phyloP scores from a whole-genome alignment of 2,797 vertebrate species.

The Thripadectes ignobilis region DNA sequence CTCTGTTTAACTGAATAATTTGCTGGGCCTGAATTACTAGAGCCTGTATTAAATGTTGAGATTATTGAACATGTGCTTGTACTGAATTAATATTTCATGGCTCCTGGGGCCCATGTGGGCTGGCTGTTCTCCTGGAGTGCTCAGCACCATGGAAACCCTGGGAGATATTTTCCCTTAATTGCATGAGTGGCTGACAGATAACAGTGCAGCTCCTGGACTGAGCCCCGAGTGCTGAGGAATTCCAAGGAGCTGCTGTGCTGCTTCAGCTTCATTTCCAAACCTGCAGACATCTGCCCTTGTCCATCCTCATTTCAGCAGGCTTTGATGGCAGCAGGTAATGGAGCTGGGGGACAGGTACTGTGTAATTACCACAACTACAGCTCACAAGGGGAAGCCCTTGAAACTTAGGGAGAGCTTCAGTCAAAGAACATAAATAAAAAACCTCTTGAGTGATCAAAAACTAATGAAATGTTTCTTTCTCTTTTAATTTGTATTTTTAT shows the following conservation, averaged over 20 bases:
- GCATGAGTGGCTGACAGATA: constrained; percentile 79
- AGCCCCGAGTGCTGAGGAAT: constrained; percentile 50
- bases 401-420: not conserved
- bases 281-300: not conserved
- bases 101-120: constrained; percentile 75
- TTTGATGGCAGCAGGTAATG: not conserved
- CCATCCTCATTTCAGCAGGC: not conserved
- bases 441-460: not conserved
- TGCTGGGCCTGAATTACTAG: constrained; percentile 39
- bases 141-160: constrained; percentile 79
- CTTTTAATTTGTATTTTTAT: not conserved
- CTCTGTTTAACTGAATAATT: constrained; percentile 51
- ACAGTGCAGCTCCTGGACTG: constrained; percentile 52
- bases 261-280: constrained; percentile 47
- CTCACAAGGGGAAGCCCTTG: not conserved
- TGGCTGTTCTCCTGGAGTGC: constrained; percentile 74
- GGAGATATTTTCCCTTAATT: constrained; percentile 76
- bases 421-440: not conserved
- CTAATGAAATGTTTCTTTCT: not conserved
- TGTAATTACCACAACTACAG: not conserved
- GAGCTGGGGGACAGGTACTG: not conserved
- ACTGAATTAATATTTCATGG: constrained; percentile 75
- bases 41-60: constrained; percentile 64
- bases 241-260: constrained; percentile 36
- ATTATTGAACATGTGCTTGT: constrained; percentile 59